These are phyloP conservation scores for Drosophila prostipennis DNA, from an alignment of 2,888 invertebrate genomes.

Conservation along the genomic window DNA sequence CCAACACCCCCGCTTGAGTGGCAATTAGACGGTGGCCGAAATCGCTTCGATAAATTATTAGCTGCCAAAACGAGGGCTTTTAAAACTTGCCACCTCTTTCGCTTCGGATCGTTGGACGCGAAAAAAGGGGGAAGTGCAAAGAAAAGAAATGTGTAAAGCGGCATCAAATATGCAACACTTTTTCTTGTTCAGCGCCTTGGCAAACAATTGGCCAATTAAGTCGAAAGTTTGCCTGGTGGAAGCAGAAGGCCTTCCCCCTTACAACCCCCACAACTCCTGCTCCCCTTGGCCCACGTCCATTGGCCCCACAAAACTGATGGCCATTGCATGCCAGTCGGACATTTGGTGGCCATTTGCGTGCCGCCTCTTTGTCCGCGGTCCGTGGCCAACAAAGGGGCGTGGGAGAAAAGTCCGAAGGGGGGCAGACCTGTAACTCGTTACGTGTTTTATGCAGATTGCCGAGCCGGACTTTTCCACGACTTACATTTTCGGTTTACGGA, in stretches of 20 bases:
- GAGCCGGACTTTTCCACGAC: slow-evolving; percentile 46
- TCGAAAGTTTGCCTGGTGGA: slow-evolving; percentile 59
- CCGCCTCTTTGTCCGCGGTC: slow-evolving; percentile 32
- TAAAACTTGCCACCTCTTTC: slow-evolving; percentile 34
- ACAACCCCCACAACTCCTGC: too few species aligned
- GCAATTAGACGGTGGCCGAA: slow-evolving; percentile 49
- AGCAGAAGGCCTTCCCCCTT: slow-evolving; percentile 1
- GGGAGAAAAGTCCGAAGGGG: not conserved
- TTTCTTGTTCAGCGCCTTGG: slow-evolving; percentile 47
- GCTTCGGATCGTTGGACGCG: not conserved
- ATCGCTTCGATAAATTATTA: slow-evolving; percentile 45
- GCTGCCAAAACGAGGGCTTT: slow-evolving; percentile 31
- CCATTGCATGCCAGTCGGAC: slow-evolving; percentile 64
- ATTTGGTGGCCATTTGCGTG: slow-evolving; percentile 71
- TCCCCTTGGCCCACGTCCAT: slow-evolving; percentile 8
- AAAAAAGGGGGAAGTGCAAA: not conserved
- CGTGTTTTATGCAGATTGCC: slow-evolving; percentile 70
- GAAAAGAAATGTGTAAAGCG: slow-evolving; percentile 22
- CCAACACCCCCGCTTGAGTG: slow-evolving; percentile 32
- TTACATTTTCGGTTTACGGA: slow-evolving; percentile 56
- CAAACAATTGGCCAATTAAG: slow-evolving; percentile 72
- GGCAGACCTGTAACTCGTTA: slow-evolving; percentile 50
- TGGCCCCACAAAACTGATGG: slow-evolving; percentile 24
- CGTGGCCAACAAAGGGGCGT: slow-evolving; percentile 21
- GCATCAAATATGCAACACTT: slow-evolving; percentile 62